phyloP scores from a whole-genome alignment of 92 coral and sea anemone species.

The Ricordea florida region DNA sequence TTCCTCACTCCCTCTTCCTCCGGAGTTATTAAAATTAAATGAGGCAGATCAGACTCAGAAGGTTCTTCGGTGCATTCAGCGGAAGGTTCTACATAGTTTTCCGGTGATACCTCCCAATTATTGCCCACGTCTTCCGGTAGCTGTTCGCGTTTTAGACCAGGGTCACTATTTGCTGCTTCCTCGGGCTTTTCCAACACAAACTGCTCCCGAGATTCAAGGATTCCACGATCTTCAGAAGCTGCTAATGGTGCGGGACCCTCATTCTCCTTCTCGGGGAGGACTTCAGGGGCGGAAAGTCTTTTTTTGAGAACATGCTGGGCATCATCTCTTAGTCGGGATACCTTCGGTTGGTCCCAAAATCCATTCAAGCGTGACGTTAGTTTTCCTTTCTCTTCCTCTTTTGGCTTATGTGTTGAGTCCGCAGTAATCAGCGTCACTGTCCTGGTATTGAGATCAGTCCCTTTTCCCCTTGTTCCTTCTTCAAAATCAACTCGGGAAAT shows the following conservation, averaged over 20 bases:
- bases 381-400: neutral
- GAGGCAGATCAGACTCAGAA: neutral
- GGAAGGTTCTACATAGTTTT: neutral
- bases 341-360: too few species aligned
- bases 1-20: neutral
- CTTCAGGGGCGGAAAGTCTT: slow-evolving; percentile 38
- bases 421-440: too few species aligned
- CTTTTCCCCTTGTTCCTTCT: too few species aligned
- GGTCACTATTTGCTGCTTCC: neutral
- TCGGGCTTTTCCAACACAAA: neutral
- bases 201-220: slow-evolving; percentile 17
- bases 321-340: too few species aligned
- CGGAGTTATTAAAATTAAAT: neutral
- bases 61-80: neutral
- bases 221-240: slow-evolving; percentile 31
- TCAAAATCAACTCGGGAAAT: too few species aligned
- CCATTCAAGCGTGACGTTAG: slow-evolving; percentile 6
- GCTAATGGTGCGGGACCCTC: slow-evolving; percentile 44
- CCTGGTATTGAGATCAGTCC: too few species aligned
- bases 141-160: neutral
- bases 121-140: neutral
- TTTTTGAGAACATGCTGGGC: neutral
- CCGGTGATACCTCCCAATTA: neutral
- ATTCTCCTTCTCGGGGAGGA: slow-evolving; percentile 34
- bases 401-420: too few species aligned